A percentile compares a stretch with the other conserved stretches of the same genome.
These are phyloP conservation scores for Asobara japonica DNA, from an alignment of 1,140 invertebrate species.

Conservation along the genomic window DNA sequence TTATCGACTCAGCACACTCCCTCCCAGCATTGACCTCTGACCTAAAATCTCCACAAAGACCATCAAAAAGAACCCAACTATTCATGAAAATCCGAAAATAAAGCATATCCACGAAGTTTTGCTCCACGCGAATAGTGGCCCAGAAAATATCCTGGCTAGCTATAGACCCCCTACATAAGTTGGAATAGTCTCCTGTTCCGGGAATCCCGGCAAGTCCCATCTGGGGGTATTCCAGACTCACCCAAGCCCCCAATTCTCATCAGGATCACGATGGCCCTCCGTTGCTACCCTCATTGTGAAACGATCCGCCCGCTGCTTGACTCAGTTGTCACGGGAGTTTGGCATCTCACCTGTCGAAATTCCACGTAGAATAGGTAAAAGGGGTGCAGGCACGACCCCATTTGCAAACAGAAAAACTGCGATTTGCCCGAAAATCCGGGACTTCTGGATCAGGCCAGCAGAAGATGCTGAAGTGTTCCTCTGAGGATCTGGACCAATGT, in stretches of 20 bases:
- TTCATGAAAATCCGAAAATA: background rate
- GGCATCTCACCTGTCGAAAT: background rate
- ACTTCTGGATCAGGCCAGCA: conserved; percentile 51
- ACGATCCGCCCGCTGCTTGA: background rate
- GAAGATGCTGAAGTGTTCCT: conserved; percentile 26
- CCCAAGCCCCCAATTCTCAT: background rate
- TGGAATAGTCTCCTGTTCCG: background rate
- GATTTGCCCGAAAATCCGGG: conserved; percentile 60
- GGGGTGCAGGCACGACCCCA: conserved; percentile 41
- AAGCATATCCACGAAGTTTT: background rate
- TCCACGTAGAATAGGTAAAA: background rate
- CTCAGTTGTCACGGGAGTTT: background rate
- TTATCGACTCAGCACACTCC: background rate
- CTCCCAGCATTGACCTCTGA: background rate
- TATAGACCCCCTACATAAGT: background rate
- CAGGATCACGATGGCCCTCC: background rate
- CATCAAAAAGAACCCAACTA: background rate
- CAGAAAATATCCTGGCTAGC: too few species aligned
- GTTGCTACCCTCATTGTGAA: background rate
- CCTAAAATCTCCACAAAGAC: background rate
- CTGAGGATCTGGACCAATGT: background rate
- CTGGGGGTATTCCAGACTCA: background rate
- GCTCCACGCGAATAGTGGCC: background rate
- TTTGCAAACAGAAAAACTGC: conserved; percentile 54
- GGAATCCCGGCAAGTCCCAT: background rate